These are phyloP conservation scores for Cochlearius cochlearius DNA, from an alignment of 2,113 vertebrate species.

Conservation along the genomic window DNA sequence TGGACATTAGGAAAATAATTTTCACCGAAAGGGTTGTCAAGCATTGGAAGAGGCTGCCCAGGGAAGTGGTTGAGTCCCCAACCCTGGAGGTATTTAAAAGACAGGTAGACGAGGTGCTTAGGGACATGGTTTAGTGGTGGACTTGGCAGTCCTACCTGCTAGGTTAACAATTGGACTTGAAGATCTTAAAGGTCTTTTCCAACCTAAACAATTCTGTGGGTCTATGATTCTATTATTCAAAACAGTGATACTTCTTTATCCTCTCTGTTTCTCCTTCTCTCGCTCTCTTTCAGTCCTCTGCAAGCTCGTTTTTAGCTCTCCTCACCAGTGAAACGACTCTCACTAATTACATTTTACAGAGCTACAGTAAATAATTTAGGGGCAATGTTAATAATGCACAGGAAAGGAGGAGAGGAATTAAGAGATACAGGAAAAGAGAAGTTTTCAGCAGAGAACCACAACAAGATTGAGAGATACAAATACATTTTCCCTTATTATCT, in stretches of 20 bases:
- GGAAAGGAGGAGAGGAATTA: slow-evolving; percentile 15
- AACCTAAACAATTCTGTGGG: no score
- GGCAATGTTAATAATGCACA: slow-evolving; percentile 24
- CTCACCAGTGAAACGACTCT: neutral
- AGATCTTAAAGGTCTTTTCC: no score
- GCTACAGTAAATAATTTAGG: slow-evolving; percentile 57
- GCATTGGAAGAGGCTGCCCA: no score
- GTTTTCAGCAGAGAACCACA: slow-evolving; percentile 35
- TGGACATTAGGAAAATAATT: no score
- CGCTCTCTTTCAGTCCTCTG: neutral
- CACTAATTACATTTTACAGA: slow-evolving; percentile 26
- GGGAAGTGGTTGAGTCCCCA: no score
- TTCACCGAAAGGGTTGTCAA: no score
- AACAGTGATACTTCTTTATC: neutral
- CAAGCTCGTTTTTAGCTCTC: neutral
- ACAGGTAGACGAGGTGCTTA: no score
- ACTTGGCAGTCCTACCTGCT: no score
- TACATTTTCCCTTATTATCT: neutral
- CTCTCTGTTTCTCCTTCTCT: neutral
- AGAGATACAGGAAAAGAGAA: slow-evolving; percentile 21
- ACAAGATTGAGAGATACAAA: neutral
- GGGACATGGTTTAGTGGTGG: no score
- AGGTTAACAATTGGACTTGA: no score
- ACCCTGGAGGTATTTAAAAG: no score
- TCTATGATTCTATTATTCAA: neutral